These are phyloP conservation scores for Lutjanus erythropterus DNA, from an alignment of 2,113 vertebrate genomes.

Conservation along the genomic window DNA sequence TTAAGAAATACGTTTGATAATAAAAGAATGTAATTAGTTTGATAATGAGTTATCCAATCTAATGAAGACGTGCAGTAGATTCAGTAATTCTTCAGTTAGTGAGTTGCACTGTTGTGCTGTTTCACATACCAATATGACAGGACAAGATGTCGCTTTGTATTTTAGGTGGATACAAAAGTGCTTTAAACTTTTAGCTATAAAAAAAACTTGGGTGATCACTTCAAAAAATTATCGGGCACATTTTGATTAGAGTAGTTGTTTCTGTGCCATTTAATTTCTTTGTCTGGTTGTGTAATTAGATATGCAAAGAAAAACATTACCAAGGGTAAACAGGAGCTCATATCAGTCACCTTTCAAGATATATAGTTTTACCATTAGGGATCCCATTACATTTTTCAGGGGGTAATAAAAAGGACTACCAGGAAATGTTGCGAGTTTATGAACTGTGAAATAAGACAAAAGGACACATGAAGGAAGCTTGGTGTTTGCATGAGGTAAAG, in stretches of 20 bases:
- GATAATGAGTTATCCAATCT: background rate
- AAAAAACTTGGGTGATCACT: background rate
- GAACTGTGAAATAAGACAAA: slow-evolving; percentile 61
- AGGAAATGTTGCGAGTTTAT: slow-evolving; percentile 48
- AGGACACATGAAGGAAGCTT: slow-evolving; percentile 47
- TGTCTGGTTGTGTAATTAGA: background rate
- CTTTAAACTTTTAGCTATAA: background rate
- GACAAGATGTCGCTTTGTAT: background rate
- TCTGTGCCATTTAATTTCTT: background rate
- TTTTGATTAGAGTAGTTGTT: background rate
- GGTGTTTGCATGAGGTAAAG: slow-evolving; percentile 45
- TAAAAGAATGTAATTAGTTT: background rate
- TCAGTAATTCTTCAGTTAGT: background rate
- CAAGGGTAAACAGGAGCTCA: slow-evolving; percentile 12
- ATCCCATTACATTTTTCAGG: slow-evolving; percentile 26
- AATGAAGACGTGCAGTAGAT: background rate
- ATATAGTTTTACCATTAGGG: slow-evolving; percentile 21
- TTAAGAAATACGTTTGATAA: background rate
- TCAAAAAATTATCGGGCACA: background rate
- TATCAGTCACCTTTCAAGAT: slow-evolving; percentile 15
- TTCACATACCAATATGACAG: background rate
- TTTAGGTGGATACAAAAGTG: background rate
- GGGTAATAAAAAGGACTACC: slow-evolving; percentile 17
- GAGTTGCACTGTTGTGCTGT: background rate
- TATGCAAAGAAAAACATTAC: background rate